Evolutionary conservation across 2,797 vertebrate genomes (phyloP).

Genomic region (Leptatherina wallacei): DNA sequence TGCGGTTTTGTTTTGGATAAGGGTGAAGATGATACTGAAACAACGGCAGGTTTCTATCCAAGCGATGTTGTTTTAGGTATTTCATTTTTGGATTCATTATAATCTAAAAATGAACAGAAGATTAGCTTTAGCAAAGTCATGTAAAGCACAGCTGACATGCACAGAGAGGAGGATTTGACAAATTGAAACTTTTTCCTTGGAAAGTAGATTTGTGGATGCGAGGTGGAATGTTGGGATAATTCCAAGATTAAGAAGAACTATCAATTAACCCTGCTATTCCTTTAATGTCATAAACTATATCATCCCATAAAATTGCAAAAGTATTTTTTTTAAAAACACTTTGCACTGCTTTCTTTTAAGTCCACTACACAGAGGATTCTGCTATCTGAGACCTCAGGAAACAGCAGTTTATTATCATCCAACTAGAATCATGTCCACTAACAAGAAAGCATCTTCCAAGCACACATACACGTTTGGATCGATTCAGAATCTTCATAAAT

Average conservation of each 20-base stretch:
- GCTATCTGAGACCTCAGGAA: conserved; percentile 64
- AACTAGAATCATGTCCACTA: conserved; percentile 75
- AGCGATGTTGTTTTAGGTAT: conserved; percentile 21
- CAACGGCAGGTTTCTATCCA: conserved; percentile 47
- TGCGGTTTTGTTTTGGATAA: conserved; percentile 65
- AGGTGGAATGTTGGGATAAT: conserved; percentile 31
- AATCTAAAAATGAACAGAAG: conserved; percentile 39
- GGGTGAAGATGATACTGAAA: conserved; percentile 50
- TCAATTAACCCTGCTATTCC: conserved; percentile 44
- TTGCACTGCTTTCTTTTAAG: conserved; percentile 43
- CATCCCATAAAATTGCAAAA: conserved; percentile 42
- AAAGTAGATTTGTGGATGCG: conserved; percentile 34
- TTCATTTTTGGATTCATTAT: conserved; percentile 29
- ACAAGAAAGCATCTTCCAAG: conserved; percentile 68
- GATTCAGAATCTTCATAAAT: too few relatives aligned
- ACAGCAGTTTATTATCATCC: conserved; percentile 77
- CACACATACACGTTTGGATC: conserved; percentile 16
- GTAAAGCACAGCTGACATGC: conserved; percentile 37
- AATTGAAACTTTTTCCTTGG: conserved; percentile 48
- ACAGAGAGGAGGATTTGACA: conserved; percentile 36
- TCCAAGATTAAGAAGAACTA: conserved; percentile 54
- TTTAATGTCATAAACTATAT: conserved; percentile 37
- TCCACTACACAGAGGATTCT: conserved; percentile 60
- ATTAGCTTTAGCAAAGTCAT: conserved; percentile 12
- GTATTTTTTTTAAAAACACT: conserved; percentile 13